Evolutionary conservation across 2,888 invertebrate species (phyloP).

Genomic region (Harpalus rubripes): DNA sequence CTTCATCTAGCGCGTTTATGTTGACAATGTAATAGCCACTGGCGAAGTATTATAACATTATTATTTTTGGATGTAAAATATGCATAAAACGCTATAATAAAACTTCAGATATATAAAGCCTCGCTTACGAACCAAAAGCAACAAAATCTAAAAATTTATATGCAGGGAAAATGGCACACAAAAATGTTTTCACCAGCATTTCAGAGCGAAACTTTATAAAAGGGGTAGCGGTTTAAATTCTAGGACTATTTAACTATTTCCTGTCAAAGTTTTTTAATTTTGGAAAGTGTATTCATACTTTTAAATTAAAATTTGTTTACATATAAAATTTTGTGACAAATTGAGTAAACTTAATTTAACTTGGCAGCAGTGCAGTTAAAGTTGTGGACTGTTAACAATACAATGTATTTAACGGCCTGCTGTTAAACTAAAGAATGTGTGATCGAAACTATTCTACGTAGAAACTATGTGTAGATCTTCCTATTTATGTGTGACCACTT

Average conservation of each 20-base stretch:
- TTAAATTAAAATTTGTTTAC: neutral
- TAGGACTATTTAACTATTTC: slow-evolving; percentile 17
- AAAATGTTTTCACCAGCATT: slow-evolving; percentile 29
- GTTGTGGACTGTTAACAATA: neutral
- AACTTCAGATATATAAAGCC: slow-evolving; percentile 17
- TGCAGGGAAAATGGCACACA: slow-evolving; percentile 18
- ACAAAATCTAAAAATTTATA: slow-evolving; percentile 48
- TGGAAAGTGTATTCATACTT: neutral
- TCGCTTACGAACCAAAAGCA: neutral
- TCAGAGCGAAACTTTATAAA: slow-evolving; percentile 33
- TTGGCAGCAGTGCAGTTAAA: neutral
- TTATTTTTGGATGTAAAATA: slow-evolving; percentile 41
- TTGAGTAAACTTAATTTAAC: neutral
- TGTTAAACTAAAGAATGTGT: neutral
- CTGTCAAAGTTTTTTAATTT: slow-evolving; percentile 29
- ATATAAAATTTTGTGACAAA: neutral
- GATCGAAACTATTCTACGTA: neutral
- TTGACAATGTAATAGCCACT: slow-evolving; percentile 37
- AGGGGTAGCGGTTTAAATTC: slow-evolving; percentile 18
- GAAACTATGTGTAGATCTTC: neutral
- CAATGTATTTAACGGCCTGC: neutral
- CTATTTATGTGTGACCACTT: neutral
- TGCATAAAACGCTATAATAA: slow-evolving; percentile 33
- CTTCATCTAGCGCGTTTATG: slow-evolving; percentile 21
- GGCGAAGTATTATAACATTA: slow-evolving; percentile 38